phyloP scores from a whole-genome alignment of 2,888 invertebrate species.

The Drosophila eohydei region DNA sequence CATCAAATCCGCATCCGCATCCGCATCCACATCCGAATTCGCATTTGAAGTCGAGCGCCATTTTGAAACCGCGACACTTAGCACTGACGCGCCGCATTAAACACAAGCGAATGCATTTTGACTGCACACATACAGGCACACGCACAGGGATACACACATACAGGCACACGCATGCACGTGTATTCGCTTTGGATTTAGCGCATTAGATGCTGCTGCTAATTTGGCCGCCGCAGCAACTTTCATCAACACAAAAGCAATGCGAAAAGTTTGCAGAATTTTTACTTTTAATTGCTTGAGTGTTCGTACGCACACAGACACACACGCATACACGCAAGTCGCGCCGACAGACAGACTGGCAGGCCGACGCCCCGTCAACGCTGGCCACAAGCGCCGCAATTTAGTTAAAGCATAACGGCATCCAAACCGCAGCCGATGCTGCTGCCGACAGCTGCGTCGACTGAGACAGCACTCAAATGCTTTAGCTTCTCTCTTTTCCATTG shows the following conservation, averaged over 20 bases:
- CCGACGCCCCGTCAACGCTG: slow-evolving; percentile 19
- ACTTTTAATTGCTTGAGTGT: slow-evolving; percentile 81
- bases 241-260: slow-evolving; percentile 78
- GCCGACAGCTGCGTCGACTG: slow-evolving; percentile 30
- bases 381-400: slow-evolving; percentile 76
- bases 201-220: slow-evolving; percentile 71
- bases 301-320: slow-evolving; percentile 41
- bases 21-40: not conserved
- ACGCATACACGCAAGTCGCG: not conserved
- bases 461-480: slow-evolving; percentile 50
- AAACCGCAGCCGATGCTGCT: slow-evolving; percentile 62
- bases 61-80: slow-evolving; percentile 75
- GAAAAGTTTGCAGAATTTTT: slow-evolving; percentile 74
- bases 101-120: slow-evolving; percentile 63
- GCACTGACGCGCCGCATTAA: slow-evolving; percentile 76
- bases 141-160: slow-evolving; percentile 1
- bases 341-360: slow-evolving; percentile 13
- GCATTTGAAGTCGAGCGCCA: slow-evolving; percentile 49
- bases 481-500: slow-evolving; percentile 16
- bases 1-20: slow-evolving; percentile 6
- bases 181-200: slow-evolving; percentile 28
- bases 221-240: slow-evolving; percentile 57
- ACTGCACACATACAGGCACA: slow-evolving; percentile 18
- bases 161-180: slow-evolving; percentile 1
- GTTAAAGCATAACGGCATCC: slow-evolving; percentile 75